phyloP scores from a whole-genome alignment of 2,888 invertebrate species.

The Periphyllus acericola region DNA sequence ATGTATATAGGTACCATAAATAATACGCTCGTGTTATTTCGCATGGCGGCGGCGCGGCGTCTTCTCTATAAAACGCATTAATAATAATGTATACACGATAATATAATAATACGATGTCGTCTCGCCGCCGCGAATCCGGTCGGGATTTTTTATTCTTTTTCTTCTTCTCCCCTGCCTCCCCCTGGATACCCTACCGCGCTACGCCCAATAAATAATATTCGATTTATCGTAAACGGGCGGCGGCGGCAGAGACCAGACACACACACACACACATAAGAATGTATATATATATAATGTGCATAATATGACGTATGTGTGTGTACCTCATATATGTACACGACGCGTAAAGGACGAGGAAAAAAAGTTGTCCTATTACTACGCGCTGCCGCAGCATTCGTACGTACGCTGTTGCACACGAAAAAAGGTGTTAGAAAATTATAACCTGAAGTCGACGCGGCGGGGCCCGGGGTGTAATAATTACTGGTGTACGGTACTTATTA shows the following conservation, averaged over 20 bases:
- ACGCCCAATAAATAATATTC: conserved; percentile 49
- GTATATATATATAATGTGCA: background rate
- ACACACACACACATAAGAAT: background rate
- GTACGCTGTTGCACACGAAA: background rate
- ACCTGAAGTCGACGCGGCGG: background rate
- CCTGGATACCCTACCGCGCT: conserved; percentile 1
- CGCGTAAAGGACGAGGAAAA: background rate
- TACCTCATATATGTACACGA: background rate
- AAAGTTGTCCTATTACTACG: conserved; percentile 34
- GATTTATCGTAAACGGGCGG: conserved; percentile 29
- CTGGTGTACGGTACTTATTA: background rate
- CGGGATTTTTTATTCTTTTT: background rate
- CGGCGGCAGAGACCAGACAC: background rate
- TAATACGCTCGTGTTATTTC: background rate
- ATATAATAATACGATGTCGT: conserved; percentile 26
- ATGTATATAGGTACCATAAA: too few relatives aligned
- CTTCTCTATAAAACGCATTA: background rate
- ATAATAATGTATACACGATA: background rate
- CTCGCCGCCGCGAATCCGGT: conserved; percentile 39
- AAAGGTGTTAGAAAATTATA: conserved; percentile 51
- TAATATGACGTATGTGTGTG: background rate
- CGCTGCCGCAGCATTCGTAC: background rate
- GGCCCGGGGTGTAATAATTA: conserved; percentile 16
- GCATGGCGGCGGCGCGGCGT: background rate
- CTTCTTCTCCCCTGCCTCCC: too few relatives aligned